Evolutionary conservation across 2,113 vertebrate species (phyloP).

Genomic region (Girardinichthys multiradiatus): DNA sequence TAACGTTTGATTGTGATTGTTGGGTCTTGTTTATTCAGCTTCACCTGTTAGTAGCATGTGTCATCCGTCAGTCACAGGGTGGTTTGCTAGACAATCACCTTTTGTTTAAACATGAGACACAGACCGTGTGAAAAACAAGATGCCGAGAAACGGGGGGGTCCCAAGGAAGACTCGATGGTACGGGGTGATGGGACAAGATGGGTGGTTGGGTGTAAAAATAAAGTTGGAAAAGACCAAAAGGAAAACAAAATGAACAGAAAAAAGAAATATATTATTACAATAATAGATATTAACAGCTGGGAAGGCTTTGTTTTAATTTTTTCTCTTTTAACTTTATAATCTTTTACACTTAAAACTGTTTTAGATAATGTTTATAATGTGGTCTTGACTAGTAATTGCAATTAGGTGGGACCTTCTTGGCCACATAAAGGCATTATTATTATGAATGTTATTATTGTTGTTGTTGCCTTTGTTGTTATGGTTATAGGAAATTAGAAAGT

Average conservation of each 20-base stretch:
- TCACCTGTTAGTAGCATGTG: background rate
- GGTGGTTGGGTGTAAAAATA: background rate
- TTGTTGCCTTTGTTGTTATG: no score
- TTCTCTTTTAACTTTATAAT: no score
- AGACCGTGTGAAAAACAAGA: background rate
- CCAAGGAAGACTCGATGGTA: background rate
- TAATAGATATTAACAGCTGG: no score
- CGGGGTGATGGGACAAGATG: background rate
- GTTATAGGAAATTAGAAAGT: no score
- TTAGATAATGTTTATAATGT: no score
- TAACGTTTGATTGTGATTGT: background rate
- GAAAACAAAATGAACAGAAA: background rate
- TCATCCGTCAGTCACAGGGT: slow-evolving; percentile 3
- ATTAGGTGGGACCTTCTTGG: no score
- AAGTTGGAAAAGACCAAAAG: background rate
- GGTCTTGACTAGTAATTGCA: no score
- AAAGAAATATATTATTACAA: background rate
- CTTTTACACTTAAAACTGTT: no score
- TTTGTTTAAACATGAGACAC: background rate
- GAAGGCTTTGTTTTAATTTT: no score
- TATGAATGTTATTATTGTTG: no score
- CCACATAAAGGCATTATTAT: no score
- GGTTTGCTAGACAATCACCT: background rate
- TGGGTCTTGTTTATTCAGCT: background rate
- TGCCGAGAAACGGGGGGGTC: background rate